These are phyloP conservation scores for Neodiprion fabricii DNA, from an alignment of 1,140 invertebrate species.

Conservation along the genomic window DNA sequence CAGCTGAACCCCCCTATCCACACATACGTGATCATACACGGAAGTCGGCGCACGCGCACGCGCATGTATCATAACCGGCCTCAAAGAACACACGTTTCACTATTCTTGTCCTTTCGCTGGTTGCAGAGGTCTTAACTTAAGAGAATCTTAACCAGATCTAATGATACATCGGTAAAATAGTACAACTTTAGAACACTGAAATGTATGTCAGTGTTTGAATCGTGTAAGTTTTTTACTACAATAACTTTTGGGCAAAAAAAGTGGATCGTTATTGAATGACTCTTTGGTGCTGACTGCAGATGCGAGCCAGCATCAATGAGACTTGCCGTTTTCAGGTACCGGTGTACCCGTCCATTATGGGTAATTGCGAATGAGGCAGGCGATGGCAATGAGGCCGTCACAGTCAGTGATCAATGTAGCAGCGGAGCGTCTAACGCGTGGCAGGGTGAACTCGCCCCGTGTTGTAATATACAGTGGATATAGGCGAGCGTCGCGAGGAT, in stretches of 20 bases:
- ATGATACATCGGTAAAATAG: too few relatives aligned
- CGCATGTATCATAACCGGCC: slow-evolving; percentile 22
- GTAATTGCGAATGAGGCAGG: not conserved
- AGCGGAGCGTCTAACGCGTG: slow-evolving; percentile 25
- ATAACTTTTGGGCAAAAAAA: too few relatives aligned
- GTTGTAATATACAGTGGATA: not conserved
- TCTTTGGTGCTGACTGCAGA: too few relatives aligned
- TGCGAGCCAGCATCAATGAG: too few relatives aligned
- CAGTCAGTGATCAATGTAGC: slow-evolving; percentile 33
- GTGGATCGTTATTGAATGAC: too few relatives aligned
- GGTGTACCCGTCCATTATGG: too few relatives aligned
- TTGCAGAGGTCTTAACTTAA: too few relatives aligned
- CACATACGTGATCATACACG: slow-evolving; percentile 27
- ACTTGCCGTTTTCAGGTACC: too few relatives aligned
- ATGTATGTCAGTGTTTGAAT: too few relatives aligned
- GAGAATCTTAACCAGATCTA: too few relatives aligned
- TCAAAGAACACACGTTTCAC: not conserved
- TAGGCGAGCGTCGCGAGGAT: slow-evolving; percentile 19
- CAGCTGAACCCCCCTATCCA: slow-evolving; percentile 17
- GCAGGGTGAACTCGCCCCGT: slow-evolving; percentile 23
- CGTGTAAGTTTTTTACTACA: too few relatives aligned
- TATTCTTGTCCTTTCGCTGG: not conserved
- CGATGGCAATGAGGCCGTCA: not conserved
- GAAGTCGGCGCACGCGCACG: slow-evolving; percentile 26
- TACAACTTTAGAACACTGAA: too few relatives aligned